A percentile compares a stretch with the other conserved stretches of the same genome.
phyloP scores from a whole-genome alignment of 1,140 invertebrate species.

The Drosophila arawakana region DNA sequence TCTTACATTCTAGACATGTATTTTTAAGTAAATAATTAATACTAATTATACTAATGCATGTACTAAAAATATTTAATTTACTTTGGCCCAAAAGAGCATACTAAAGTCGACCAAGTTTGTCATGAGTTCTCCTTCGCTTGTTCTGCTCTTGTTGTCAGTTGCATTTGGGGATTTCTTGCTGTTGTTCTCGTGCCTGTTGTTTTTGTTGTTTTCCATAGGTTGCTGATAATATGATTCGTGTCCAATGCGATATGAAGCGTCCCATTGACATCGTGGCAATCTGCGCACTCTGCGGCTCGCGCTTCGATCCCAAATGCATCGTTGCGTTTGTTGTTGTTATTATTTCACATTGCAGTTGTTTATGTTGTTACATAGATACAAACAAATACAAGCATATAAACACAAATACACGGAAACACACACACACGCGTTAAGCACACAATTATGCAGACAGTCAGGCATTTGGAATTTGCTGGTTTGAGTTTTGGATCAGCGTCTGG shows the following conservation, averaged over 20 bases:
- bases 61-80: not conserved
- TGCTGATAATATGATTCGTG: slow-evolving; percentile 76
- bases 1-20: no score
- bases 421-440: slow-evolving; percentile 76
- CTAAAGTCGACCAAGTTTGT: not conserved
- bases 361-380: slow-evolving; percentile 58
- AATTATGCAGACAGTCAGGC: slow-evolving; percentile 83
- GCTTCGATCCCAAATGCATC: slow-evolving; percentile 50
- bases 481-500: slow-evolving; percentile 3
- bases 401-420: slow-evolving; percentile 1
- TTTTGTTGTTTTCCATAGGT: slow-evolving; percentile 42
- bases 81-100: not conserved
- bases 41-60: not conserved
- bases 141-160: slow-evolving; percentile 31
- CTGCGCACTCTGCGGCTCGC: slow-evolving; percentile 37
- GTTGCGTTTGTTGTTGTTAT: slow-evolving; percentile 47
- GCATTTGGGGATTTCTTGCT: slow-evolving; percentile 44
- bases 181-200: slow-evolving; percentile 49
- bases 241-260: slow-evolving; percentile 58
- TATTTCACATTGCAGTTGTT: slow-evolving; percentile 61
- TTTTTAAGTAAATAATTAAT: not conserved
- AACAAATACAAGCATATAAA: slow-evolving; percentile 2
- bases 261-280: slow-evolving; percentile 54
- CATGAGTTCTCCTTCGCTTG: slow-evolving; percentile 12
- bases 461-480: slow-evolving; percentile 65